Percentiles rank a stretch among this genome's conserved stretches.
Evolutionary conservation across 2,797 vertebrate species (phyloP).

Genomic region (Smutsia gigantea): DNA sequence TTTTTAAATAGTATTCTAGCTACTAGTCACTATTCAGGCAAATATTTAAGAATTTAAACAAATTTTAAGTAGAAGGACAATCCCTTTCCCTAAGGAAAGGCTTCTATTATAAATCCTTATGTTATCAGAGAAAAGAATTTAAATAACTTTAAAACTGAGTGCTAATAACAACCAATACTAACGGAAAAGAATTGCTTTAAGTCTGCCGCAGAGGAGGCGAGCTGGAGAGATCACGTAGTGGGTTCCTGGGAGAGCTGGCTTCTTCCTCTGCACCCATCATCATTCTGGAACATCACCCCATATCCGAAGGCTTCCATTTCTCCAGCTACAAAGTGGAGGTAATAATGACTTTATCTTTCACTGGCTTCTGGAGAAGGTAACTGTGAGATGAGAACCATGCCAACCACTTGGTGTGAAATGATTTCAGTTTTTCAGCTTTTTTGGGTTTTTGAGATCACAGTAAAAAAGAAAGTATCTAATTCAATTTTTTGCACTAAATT

Average conservation of each 20-base stretch:
- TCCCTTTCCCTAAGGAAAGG: background rate
- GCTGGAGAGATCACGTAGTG: background rate
- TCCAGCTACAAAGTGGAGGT: rapidly evolving
- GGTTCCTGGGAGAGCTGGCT: background rate
- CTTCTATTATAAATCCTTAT: background rate
- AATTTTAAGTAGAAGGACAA: background rate
- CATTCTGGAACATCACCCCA: background rate
- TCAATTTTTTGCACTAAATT: background rate
- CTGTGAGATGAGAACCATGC: no score
- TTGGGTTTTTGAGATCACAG: background rate
- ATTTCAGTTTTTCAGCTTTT: background rate
- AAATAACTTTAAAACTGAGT: background rate
- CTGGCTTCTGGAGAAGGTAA: background rate
- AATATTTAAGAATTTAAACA: background rate
- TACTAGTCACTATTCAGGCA: background rate
- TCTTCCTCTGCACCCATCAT: background rate
- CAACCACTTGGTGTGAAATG: background rate
- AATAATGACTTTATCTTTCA: background rate
- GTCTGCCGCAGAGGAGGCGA: background rate
- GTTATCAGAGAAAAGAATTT: background rate
- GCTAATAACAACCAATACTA: background rate
- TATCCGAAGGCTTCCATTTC: background rate
- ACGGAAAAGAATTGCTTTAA: background rate
- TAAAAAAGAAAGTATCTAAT: background rate
- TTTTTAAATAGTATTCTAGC: background rate